These are phyloP conservation scores for Apostichopus californicus DNA, from an alignment of 35 echinoderm and acorn worm species.

Conservation along the genomic window DNA sequence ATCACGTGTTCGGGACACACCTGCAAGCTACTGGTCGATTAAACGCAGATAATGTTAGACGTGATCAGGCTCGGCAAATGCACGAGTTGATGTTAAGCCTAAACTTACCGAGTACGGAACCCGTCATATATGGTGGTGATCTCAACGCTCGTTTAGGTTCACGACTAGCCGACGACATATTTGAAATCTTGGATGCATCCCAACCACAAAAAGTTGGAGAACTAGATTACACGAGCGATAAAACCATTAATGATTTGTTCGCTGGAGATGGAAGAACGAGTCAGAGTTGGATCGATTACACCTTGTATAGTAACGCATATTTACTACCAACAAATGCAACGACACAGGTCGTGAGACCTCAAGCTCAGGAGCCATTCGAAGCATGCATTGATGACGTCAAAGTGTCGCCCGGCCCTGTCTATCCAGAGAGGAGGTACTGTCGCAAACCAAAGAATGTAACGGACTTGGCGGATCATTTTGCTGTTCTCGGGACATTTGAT, in stretches of 20 bases:
- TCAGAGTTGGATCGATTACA: slow-evolving; percentile 78
- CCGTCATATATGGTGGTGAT: slow-evolving; percentile 94
- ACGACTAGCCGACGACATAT: slow-evolving; percentile 36
- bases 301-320: slow-evolving; percentile 69
- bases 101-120: slow-evolving; percentile 70
- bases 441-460: slow-evolving; percentile 51
- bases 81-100: slow-evolving; percentile 67
- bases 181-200: slow-evolving; percentile 58
- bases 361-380: slow-evolving; percentile 52
- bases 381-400: slow-evolving; percentile 57
- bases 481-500: slow-evolving; percentile 71
- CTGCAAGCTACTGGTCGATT: slow-evolving; percentile 63
- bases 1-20: slow-evolving; percentile 91
- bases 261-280: slow-evolving; percentile 46
- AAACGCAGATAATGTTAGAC: slow-evolving; percentile 55
- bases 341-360: slow-evolving; percentile 60
- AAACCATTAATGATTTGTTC: slow-evolving; percentile 70
- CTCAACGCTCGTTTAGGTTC: slow-evolving; percentile 62
- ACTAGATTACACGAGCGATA: slow-evolving; percentile 69
- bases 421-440: slow-evolving; percentile 38
- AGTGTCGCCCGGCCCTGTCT: slow-evolving; percentile 44
- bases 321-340: slow-evolving; percentile 53
- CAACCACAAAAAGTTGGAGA: slow-evolving; percentile 60
- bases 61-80: slow-evolving; percentile 76
- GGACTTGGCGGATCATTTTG: slow-evolving; percentile 74